phyloP scores from a whole-genome alignment of 2,888 invertebrate genomes.

The Aporophyla lueneburgensis region DNA sequence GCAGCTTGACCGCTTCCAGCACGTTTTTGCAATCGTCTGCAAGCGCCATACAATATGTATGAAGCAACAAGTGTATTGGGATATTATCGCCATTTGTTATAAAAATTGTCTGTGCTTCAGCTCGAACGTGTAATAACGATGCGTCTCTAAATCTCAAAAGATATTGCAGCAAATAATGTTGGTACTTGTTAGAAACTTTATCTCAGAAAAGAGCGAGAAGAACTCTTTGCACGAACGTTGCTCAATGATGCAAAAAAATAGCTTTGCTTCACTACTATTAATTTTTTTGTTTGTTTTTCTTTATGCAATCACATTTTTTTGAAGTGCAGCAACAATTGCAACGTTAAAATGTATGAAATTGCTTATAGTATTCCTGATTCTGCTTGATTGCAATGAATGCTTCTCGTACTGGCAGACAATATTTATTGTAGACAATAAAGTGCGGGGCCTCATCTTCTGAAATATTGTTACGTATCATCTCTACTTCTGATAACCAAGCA shows the following conservation, averaged over 20 bases:
- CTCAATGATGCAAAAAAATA: not conserved
- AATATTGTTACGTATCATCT: not conserved
- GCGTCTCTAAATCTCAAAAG: constrained; percentile 2
- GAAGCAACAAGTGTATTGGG: constrained; percentile 61
- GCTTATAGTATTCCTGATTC: not conserved
- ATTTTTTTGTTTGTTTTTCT: not conserved
- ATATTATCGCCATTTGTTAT: constrained; percentile 50
- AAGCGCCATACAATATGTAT: constrained; percentile 46
- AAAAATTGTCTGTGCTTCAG: constrained; percentile 21
- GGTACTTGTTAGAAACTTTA: not conserved
- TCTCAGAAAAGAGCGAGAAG: not conserved
- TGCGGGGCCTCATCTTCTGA: not conserved
- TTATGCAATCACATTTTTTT: not conserved
- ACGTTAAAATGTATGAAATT: not conserved
- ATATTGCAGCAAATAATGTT: constrained; percentile 7
- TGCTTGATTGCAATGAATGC: not conserved
- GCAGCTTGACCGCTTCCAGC: constrained; percentile 32
- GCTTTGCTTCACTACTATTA: not conserved
- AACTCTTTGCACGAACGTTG: not conserved
- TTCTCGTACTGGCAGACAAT: not conserved
- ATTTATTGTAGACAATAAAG: not conserved
- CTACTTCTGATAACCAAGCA: not conserved
- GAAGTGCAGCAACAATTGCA: not conserved
- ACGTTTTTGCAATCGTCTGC: constrained; percentile 44
- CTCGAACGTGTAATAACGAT: not conserved